A percentile compares a stretch with the other conserved stretches of the same genome.
phyloP scores from a whole-genome alignment of 2,797 vertebrate genomes.

The Ptychobarbus kaznakovi region DNA sequence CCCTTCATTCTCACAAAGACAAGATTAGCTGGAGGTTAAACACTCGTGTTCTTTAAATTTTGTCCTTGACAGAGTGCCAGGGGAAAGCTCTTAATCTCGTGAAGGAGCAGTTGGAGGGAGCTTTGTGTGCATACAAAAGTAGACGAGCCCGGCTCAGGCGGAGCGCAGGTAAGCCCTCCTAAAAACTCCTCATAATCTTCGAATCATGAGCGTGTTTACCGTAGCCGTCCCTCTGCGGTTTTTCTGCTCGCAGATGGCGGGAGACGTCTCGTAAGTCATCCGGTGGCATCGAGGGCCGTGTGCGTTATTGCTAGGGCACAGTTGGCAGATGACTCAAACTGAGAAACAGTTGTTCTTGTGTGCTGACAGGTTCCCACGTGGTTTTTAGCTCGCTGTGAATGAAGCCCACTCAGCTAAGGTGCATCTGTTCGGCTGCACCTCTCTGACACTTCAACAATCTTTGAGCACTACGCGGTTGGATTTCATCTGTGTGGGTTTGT shows the following conservation, averaged over 20 bases:
- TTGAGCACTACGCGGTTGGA: background rate
- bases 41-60: conserved; percentile 74
- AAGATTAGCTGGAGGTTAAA: conserved; percentile 77
- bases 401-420: conserved; percentile 56
- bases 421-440: conserved; percentile 53
- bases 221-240: conserved; percentile 14
- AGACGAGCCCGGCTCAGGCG: conserved; percentile 47
- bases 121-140: conserved; percentile 65
- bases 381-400: conserved; percentile 50
- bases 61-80: conserved; percentile 75
- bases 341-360: conserved; percentile 60
- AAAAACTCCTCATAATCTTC: conserved; percentile 48
- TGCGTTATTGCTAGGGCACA: conserved; percentile 37
- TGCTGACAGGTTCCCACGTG: conserved; percentile 56
- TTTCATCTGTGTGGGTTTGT: conserved; percentile 2
- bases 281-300: conserved; percentile 28
- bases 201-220: conserved; percentile 51
- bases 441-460: conserved; percentile 10
- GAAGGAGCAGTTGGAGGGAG: conserved; percentile 70
- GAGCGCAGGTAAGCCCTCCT: conserved; percentile 48
- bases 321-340: conserved; percentile 54
- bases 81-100: conserved; percentile 79
- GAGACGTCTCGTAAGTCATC: conserved; percentile 55
- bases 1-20: conserved; percentile 75
- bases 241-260: conserved; percentile 13